Evolutionary conservation across 30 jellyfish, hydroid and myxozoan genomes (phyloP).

Genomic region (Hydra vulgaris): DNA sequence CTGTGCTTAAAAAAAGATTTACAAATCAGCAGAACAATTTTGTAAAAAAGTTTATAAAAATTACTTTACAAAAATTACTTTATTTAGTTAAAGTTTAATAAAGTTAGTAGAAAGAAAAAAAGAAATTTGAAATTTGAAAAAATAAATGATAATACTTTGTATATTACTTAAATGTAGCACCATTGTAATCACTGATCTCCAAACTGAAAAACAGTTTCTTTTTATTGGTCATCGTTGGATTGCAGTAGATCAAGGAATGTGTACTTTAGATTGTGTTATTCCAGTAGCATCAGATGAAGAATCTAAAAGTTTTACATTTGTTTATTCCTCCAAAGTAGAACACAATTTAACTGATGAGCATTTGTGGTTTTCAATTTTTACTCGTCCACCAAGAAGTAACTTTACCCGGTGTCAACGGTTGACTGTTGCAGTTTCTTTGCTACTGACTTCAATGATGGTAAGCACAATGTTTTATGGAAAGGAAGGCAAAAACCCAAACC

Average conservation of each 20-base stretch:
- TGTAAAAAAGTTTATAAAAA: too few species aligned
- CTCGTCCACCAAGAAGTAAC: constrained; percentile 93
- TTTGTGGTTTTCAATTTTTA: constrained; percentile 90
- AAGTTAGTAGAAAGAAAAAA: too few species aligned
- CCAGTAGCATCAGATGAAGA: constrained; percentile 85
- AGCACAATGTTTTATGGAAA: constrained; percentile 74
- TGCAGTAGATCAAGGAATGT: constrained; percentile 82
- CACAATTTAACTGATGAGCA: constrained; percentile 73
- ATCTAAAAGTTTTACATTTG: constrained; percentile 69
- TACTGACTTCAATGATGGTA: constrained; percentile 82
- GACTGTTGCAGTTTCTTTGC: constrained; percentile 72
- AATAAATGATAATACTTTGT: background rate
- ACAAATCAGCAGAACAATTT: too few species aligned
- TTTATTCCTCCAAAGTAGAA: constrained; percentile 63
- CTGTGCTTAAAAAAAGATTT: too few species aligned
- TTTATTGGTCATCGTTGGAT: constrained; percentile 93
- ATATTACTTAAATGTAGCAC: constrained; percentile 33
- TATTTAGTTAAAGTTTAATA: too few species aligned
- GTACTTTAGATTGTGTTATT: constrained; percentile 66
- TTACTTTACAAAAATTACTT: too few species aligned
- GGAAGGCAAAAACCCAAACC: constrained; percentile 41
- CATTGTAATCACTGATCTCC: constrained; percentile 67
- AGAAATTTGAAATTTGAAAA: too few species aligned
- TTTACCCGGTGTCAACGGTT: constrained; percentile 87
- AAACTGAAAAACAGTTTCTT: constrained; percentile 54